phyloP scores from a whole-genome alignment of 2,113 vertebrate species.

The Jaculus jaculus region DNA sequence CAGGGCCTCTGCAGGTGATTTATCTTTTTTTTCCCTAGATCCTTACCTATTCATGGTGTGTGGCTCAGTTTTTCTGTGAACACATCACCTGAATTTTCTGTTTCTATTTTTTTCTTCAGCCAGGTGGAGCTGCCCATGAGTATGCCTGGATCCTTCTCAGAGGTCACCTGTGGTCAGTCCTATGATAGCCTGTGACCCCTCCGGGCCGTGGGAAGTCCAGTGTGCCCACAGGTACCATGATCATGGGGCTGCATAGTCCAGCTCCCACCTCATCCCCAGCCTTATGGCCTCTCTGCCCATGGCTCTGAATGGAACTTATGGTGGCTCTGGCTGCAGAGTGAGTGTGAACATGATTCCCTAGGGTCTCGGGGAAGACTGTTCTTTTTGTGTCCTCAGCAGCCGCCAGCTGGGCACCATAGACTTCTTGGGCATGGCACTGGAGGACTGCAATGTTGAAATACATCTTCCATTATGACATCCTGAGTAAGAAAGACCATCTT shows the following conservation, averaged over 20 bases:
- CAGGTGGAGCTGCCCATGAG: too few relatives aligned
- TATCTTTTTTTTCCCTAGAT: background rate
- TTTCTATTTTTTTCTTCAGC: background rate
- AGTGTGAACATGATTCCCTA: background rate
- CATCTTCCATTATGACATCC: slow-evolving; percentile 44
- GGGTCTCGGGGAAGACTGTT: background rate
- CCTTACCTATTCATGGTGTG: background rate
- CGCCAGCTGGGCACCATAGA: slow-evolving; percentile 34
- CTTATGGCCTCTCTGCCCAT: background rate
- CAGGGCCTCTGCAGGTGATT: background rate
- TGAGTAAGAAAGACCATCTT: background rate
- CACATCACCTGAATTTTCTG: background rate
- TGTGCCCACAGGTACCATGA: accelerated
- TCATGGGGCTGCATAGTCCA: accelerated
- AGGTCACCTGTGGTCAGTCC: too few relatives aligned
- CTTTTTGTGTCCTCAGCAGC: slow-evolving; percentile 40
- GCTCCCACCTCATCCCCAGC: background rate
- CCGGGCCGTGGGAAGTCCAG: accelerated
- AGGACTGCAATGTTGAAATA: slow-evolving; percentile 54
- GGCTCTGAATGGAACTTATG: background rate
- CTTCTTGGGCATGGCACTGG: slow-evolving; percentile 65
- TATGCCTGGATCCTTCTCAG: background rate
- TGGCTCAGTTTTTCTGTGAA: background rate
- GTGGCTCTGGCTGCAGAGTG: background rate
- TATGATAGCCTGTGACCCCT: too few relatives aligned